These are phyloP conservation scores for Ciconia nigra DNA, from an alignment of 2,797 vertebrate species.

Conservation along the genomic window DNA sequence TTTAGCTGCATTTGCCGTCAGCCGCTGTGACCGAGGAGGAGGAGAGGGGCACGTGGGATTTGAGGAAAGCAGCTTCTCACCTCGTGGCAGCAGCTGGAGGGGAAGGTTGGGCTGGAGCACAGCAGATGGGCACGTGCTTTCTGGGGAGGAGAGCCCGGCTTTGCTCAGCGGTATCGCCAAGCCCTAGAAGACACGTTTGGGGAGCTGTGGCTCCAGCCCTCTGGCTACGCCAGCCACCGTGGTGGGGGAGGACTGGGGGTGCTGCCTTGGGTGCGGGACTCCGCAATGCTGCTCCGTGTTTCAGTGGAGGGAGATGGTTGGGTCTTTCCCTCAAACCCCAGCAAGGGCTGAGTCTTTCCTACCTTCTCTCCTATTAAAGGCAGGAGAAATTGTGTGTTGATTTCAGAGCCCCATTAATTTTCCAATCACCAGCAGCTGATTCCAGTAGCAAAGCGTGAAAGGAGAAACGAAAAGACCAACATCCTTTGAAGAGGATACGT, in stretches of 20 bases:
- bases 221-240: no score
- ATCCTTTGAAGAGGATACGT: neutral
- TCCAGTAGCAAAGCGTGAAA: neutral
- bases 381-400: neutral
- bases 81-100: neutral
- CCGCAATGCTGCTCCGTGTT: neutral
- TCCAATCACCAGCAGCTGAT: neutral
- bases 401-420: fast-evolving
- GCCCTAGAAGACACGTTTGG: neutral
- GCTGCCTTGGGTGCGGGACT: neutral
- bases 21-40: neutral
- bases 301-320: neutral
- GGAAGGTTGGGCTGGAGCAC: neutral
- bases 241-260: neutral
- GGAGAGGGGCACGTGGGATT: neutral
- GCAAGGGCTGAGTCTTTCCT: neutral
- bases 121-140: fast-evolving
- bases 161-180: neutral
- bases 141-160: neutral
- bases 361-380: neutral
- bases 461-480: neutral
- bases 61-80: neutral
- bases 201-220: neutral
- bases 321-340: no score
- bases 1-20: neutral